A percentile compares a stretch with the other conserved stretches of the same genome.
Conservation (phyloP, 2,113 vertebrate genomes). For the Cephalopholis sonnerati region DNA sequence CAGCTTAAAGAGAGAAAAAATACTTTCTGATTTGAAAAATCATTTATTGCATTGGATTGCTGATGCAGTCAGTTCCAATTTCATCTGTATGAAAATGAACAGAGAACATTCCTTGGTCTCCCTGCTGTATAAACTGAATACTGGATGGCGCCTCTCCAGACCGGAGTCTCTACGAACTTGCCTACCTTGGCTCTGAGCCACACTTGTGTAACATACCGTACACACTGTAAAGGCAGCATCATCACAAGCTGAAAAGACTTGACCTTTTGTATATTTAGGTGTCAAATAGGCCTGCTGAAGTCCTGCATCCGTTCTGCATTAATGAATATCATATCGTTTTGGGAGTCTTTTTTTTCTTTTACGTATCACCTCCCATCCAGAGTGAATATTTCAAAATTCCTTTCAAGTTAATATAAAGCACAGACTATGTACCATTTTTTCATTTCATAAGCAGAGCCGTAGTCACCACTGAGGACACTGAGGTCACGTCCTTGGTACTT, state of each 20-base stretch:
- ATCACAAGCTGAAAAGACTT: conserved; percentile 44
- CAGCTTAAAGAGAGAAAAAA: neutral
- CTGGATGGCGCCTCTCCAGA: conserved; percentile 66
- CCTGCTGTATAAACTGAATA: conserved; percentile 67
- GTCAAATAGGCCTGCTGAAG: conserved; percentile 10
- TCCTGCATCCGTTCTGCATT: neutral
- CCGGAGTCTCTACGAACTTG: conserved; percentile 57
- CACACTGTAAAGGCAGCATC: conserved; percentile 38
- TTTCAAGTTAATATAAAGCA: neutral
- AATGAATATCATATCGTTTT: neutral
- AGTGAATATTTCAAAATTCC: neutral
- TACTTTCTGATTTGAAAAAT: conserved; percentile 31
- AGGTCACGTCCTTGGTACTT: neutral
- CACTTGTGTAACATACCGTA: conserved; percentile 56
- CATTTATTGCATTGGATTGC: conserved; percentile 55
- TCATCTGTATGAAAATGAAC: conserved; percentile 75
- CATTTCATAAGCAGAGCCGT: neutral
- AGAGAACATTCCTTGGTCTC: conserved; percentile 78
- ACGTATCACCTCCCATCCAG: neutral
- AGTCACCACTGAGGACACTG: neutral
- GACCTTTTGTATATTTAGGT: neutral
- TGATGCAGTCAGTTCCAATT: conserved; percentile 71
- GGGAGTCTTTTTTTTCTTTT: neutral
- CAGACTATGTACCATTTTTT: neutral
- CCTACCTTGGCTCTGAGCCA: conserved; percentile 55